Conservation (phyloP, 2,888 invertebrate species). For the Graphium colonna region DNA sequence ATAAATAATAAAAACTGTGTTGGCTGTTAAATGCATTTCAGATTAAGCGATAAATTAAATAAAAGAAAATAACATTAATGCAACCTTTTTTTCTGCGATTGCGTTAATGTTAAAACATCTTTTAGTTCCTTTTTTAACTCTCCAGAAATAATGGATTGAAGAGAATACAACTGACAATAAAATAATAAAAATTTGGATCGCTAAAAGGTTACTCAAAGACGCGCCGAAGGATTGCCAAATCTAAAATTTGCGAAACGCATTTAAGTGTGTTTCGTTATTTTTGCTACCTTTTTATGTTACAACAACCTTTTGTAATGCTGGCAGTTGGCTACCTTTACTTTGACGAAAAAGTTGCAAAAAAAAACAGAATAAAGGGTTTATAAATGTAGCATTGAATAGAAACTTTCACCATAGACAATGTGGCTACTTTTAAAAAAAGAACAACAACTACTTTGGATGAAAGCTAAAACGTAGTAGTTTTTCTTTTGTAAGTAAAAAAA, state of each 20-base stretch:
- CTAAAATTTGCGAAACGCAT: neutral
- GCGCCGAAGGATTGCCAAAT: constrained; percentile 6
- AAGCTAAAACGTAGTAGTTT: neutral
- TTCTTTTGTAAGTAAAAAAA: too few species aligned
- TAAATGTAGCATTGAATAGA: constrained; percentile 47
- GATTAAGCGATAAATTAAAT: too few species aligned
- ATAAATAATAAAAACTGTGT: neutral
- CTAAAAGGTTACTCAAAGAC: neutral
- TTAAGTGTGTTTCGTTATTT: constrained; percentile 5
- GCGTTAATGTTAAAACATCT: too few species aligned
- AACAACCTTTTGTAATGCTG: constrained; percentile 31
- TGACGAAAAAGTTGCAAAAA: constrained; percentile 40
- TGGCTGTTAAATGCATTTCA: too few species aligned
- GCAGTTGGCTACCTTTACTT: constrained; percentile 27
- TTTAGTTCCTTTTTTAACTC: too few species aligned
- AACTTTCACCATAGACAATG: constrained; percentile 66
- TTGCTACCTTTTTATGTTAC: constrained; percentile 14
- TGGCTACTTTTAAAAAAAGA: constrained; percentile 8
- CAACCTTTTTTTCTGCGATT: too few species aligned
- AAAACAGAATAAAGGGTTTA: constrained; percentile 60
- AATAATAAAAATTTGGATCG: neutral
- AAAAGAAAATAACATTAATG: too few species aligned
- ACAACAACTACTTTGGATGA: too few species aligned
- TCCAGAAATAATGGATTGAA: too few species aligned
- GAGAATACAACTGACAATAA: too few species aligned